Conservation (phyloP, 2,797 vertebrate species). For the Brotula barbata region DNA sequence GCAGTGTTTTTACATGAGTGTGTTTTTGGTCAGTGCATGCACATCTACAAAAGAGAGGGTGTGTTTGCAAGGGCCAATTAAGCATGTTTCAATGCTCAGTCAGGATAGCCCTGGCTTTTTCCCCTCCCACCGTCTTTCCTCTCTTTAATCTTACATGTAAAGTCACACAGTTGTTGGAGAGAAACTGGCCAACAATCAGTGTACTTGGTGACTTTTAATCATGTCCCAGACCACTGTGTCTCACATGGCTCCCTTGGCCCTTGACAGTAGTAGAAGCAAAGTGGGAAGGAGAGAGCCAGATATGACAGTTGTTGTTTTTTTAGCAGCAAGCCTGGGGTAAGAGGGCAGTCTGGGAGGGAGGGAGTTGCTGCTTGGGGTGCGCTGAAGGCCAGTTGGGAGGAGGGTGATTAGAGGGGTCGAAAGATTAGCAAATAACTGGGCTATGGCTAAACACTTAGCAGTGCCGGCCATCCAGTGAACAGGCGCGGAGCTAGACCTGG, state of each 20-base stretch:
- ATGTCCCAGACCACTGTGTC: conserved; percentile 47
- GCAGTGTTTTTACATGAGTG: too few relatives aligned
- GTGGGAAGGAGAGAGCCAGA: conserved; percentile 61
- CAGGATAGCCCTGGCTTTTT: conserved; percentile 2
- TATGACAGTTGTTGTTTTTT: conserved; percentile 74
- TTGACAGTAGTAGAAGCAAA: conserved; percentile 34
- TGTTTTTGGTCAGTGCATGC: not conserved
- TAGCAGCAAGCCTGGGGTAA: conserved; percentile 56
- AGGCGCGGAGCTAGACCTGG: conserved; percentile 37
- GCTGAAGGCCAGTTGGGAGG: conserved; percentile 65
- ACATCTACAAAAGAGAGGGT: conserved; percentile 28
- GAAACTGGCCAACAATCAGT: conserved; percentile 26
- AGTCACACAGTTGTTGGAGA: conserved; percentile 24
- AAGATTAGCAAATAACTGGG: conserved; percentile 79
- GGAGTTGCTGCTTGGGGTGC: conserved; percentile 33
- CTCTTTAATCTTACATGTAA: conserved; percentile 29
- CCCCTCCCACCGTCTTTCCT: conserved; percentile 5
- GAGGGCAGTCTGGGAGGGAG: conserved; percentile 46
- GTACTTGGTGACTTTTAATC: conserved; percentile 59
- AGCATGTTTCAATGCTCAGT: conserved; percentile 36
- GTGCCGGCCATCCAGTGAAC: conserved; percentile 64
- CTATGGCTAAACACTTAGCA: conserved; percentile 75
- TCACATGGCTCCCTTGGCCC: conserved; percentile 46
- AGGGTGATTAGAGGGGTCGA: conserved; percentile 25
- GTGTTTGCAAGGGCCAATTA: conserved; percentile 18